These are phyloP conservation scores for Plemyria rubiginata DNA, from an alignment of 2,888 invertebrate genomes.

Conservation along the genomic window DNA sequence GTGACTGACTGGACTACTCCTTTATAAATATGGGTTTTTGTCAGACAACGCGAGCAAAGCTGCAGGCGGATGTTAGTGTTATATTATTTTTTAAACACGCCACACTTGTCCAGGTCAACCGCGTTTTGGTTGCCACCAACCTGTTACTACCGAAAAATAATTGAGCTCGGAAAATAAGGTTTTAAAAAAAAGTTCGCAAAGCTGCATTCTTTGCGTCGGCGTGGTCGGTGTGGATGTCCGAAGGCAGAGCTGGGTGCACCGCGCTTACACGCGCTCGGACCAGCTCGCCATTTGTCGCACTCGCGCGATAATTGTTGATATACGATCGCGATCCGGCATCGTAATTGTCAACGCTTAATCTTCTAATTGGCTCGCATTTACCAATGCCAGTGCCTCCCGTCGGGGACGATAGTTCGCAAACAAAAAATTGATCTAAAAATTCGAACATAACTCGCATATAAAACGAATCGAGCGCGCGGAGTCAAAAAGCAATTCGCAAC, in stretches of 20 bases:
- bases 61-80: too few species aligned
- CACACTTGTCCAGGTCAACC: not conserved
- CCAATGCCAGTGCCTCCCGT: conserved; percentile 74
- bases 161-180: not conserved
- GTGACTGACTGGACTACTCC: too few species aligned
- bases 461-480: conserved; percentile 62
- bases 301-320: conserved; percentile 84
- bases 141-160: not conserved
- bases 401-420: conserved; percentile 63
- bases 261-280: conserved; percentile 70
- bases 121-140: not conserved
- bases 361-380: conserved; percentile 85
- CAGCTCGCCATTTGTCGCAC: conserved; percentile 79
- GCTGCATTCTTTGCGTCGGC: conserved; percentile 24
- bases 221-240: conserved; percentile 43
- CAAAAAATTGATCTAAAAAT: conserved; percentile 55
- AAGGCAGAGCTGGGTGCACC: conserved; percentile 42
- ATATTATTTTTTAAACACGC: not conserved
- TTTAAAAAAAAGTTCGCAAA: not conserved
- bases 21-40: too few species aligned
- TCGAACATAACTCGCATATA: conserved; percentile 51
- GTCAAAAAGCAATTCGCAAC: conserved; percentile 78
- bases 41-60: too few species aligned
- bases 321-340: conserved; percentile 81
- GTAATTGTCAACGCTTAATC: conserved; percentile 85